A percentile compares a stretch with the other conserved stretches of the same genome.
Conservation (phyloP, 2,113 vertebrate species). For the Macquaria ambigua region DNA sequence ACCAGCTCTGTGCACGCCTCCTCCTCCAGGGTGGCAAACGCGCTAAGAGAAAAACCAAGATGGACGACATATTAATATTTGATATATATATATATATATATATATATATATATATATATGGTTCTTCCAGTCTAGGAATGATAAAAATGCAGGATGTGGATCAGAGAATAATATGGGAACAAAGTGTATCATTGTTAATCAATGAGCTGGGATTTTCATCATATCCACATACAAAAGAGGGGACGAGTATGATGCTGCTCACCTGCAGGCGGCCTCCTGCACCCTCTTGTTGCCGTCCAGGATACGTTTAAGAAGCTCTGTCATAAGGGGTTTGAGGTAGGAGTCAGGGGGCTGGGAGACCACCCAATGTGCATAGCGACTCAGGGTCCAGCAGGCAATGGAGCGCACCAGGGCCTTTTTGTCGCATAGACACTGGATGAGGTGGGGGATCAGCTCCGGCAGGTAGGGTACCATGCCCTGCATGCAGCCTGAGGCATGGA, state of each 20-base stretch:
- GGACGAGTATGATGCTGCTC: not conserved
- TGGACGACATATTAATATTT: conserved; percentile 1
- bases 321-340: conserved; percentile 96
- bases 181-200: conserved; percentile 75
- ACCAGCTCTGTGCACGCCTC: conserved; percentile 97
- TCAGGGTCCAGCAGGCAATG: conserved; percentile 96
- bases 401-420: conserved; percentile 95
- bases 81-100: not conserved
- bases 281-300: conserved; percentile 96
- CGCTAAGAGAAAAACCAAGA: conserved; percentile 77
- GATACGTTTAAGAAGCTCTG: conserved; percentile 94
- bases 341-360: conserved; percentile 95
- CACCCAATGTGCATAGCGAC: conserved; percentile 98
- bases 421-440: conserved; percentile 92
- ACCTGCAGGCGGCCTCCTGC: conserved; percentile 97
- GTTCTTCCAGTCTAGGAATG: not conserved
- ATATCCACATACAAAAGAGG: conserved; percentile 43
- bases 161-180: conserved; percentile 74
- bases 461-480: conserved; percentile 97
- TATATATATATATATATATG: not conserved
- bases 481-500: conserved; percentile 89
- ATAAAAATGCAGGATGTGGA: conserved; percentile 29
- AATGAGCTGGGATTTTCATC: conserved; percentile 77
- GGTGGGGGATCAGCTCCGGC: conserved; percentile 94
- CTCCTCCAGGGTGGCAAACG: conserved; percentile 96